These are phyloP conservation scores for Caenorhabditis drosophilae DNA, from an alignment of 2,888 invertebrate species.

Conservation along the genomic window DNA sequence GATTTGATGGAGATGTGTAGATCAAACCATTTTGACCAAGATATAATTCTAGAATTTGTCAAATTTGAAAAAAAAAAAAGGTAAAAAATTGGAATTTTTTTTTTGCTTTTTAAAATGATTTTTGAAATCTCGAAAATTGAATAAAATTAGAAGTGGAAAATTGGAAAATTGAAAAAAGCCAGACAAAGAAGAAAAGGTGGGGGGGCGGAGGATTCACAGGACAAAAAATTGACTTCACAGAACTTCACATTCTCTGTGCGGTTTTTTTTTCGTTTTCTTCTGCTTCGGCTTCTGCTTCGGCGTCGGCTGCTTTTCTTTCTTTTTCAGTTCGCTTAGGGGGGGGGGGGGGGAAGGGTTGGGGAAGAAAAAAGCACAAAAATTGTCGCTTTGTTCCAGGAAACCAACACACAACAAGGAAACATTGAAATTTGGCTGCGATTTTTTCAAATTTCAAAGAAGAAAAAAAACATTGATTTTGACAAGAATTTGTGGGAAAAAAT, in stretches of 20 bases:
- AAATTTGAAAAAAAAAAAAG: conserved; percentile 1
- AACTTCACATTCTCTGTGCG: too few species aligned
- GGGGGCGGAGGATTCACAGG: not conserved
- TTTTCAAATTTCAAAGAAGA: too few species aligned
- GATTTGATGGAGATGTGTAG: conserved; percentile 5
- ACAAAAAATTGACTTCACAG: not conserved
- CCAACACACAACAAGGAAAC: too few species aligned
- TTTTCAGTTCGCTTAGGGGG: not conserved
- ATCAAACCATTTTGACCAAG: conserved; percentile 35
- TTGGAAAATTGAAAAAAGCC: not conserved
- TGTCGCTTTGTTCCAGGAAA: not conserved
- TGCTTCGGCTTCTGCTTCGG: not conserved
- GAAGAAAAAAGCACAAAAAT: not conserved
- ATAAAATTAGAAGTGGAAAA: not conserved
- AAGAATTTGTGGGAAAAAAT: too few species aligned
- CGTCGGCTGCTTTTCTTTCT: not conserved
- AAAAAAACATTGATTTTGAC: too few species aligned
- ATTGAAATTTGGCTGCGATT: too few species aligned
- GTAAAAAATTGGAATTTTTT: conserved; percentile 8
- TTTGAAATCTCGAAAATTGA: too few species aligned
- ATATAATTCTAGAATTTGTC: conserved; percentile 17
- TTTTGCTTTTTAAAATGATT: too few species aligned
- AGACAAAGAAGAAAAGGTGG: not conserved
- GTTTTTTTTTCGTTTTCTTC: too few species aligned
- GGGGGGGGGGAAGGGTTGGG: not conserved